Percentiles rank a stretch among this genome's conserved stretches.
phyloP scores from a whole-genome alignment of 2,888 invertebrate genomes.

The Cyaniris semiargus region DNA sequence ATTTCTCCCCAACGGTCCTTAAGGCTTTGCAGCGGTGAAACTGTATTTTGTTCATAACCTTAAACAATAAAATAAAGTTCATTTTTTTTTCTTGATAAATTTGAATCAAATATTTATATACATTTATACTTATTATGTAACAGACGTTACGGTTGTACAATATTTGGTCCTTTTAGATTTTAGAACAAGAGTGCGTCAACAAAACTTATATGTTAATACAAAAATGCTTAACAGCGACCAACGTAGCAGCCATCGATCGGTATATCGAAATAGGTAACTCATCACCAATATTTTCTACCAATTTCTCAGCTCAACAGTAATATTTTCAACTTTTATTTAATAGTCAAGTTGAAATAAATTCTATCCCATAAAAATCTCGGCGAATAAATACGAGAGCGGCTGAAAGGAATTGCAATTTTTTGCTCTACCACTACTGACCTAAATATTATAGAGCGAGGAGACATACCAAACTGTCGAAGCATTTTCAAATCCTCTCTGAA shows the following conservation, averaged over 20 bases:
- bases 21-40: conserved; percentile 92
- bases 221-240: too few species aligned
- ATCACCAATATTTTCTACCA: neutral
- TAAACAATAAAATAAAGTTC: neutral
- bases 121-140: too few species aligned
- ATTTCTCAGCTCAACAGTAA: neutral
- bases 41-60: conserved; percentile 91
- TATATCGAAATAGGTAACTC: neutral
- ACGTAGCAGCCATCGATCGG: too few species aligned
- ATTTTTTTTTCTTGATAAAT: too few species aligned
- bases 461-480: conserved; percentile 28
- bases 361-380: conserved; percentile 24
- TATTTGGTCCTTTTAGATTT: too few species aligned
- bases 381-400: conserved; percentile 31
- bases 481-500: conserved; percentile 23
- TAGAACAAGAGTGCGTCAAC: too few species aligned
- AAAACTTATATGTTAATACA: too few species aligned
- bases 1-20: conserved; percentile 88
- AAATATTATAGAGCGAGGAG: conserved; percentile 14
- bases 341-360: conserved; percentile 3
- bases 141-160: too few species aligned
- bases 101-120: too few species aligned
- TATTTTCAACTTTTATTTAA: conserved; percentile 12
- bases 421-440: conserved; percentile 30
- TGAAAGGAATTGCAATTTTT: conserved; percentile 32